A percentile compares a stretch with the other conserved stretches of the same genome.
Evolutionary conservation across 2,797 vertebrate species (phyloP).

Genomic region (Gephyroberyx darwinii): DNA sequence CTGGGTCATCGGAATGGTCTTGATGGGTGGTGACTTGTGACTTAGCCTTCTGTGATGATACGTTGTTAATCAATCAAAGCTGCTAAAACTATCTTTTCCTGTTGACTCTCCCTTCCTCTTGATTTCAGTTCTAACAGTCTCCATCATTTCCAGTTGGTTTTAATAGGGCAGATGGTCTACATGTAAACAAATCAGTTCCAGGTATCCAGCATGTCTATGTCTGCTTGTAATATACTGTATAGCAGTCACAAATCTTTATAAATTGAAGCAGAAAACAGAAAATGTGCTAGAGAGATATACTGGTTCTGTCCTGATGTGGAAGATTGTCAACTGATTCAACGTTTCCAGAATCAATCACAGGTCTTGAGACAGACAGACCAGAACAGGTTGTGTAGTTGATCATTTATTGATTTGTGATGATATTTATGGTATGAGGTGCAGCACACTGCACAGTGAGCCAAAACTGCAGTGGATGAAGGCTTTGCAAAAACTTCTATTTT

Average conservation of each 20-base stretch:
- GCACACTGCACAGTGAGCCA: conserved; percentile 26
- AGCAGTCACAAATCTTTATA: too few relatives aligned
- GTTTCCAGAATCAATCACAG: conserved; percentile 17
- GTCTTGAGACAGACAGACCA: neutral
- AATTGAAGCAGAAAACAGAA: neutral
- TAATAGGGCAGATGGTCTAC: neutral
- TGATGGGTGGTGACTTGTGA: too few relatives aligned
- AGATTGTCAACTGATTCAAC: neutral
- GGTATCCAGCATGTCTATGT: too few relatives aligned
- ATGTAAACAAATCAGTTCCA: neutral
- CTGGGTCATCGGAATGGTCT: too few relatives aligned
- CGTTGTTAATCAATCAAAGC: neutral
- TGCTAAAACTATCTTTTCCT: neutral
- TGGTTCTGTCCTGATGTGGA: too few relatives aligned
- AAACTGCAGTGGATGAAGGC: conserved; percentile 17
- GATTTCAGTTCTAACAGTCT: too few relatives aligned
- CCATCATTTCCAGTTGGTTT: neutral
- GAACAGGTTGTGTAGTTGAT: conserved; percentile 23
- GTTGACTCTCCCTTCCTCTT: too few relatives aligned
- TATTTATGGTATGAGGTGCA: conserved; percentile 41
- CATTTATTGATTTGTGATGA: conserved; percentile 54
- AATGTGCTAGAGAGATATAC: neutral
- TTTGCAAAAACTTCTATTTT: conserved; percentile 5
- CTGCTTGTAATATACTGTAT: too few relatives aligned
- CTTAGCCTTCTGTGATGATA: neutral